Evolutionary conservation across 2,113 vertebrate genomes (phyloP).

Genomic region (Phylloscopus trochilus): DNA sequence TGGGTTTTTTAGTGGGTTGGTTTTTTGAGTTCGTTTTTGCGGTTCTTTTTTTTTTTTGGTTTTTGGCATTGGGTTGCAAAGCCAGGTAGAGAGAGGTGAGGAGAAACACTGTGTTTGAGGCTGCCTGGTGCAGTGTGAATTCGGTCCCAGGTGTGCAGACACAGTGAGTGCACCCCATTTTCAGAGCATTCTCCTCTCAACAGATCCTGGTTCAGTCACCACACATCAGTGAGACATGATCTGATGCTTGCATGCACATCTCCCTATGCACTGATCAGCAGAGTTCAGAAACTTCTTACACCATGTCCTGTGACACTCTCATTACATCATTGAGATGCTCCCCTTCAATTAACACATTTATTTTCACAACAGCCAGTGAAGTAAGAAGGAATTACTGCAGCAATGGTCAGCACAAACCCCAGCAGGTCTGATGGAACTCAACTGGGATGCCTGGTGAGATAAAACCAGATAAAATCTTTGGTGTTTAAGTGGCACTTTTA

Average conservation of each 20-base stretch:
- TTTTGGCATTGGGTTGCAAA: background rate
- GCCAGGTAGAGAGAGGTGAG: background rate
- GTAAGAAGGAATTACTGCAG: background rate
- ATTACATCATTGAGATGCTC: background rate
- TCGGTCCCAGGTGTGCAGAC: background rate
- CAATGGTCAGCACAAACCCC: background rate
- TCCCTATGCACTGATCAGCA: background rate
- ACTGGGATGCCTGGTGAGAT: background rate
- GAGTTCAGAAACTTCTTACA: background rate
- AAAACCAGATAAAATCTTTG: background rate
- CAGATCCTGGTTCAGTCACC: background rate
- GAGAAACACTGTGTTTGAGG: background rate
- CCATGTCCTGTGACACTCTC: background rate
- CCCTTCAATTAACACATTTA: background rate
- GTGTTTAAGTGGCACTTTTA: background rate
- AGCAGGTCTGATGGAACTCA: background rate
- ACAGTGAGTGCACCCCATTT: background rate
- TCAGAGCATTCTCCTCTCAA: background rate
- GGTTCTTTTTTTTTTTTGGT: too few relatives aligned
- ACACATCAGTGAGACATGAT: rapidly evolving
- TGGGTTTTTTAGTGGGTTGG: rapidly evolving
- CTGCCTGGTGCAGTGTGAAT: background rate
- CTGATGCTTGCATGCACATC: background rate
- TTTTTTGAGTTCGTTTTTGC: too few relatives aligned
- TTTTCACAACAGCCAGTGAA: background rate